phyloP scores from a whole-genome alignment of 1,140 invertebrate genomes.

The Pectinophora gossypiella region DNA sequence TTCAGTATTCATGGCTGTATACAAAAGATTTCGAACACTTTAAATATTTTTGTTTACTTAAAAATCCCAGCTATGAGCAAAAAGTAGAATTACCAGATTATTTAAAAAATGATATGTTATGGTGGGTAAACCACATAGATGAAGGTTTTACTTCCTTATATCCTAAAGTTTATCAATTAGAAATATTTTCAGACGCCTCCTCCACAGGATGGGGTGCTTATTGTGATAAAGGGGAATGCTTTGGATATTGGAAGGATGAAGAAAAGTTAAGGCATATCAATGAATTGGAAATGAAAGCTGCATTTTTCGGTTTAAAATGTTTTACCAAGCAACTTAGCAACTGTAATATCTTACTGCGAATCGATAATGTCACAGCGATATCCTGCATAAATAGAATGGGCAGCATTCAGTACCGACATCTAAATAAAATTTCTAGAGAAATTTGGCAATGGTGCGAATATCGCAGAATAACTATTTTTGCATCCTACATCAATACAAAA shows the following conservation, averaged over 20 bases:
- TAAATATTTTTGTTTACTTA: too few relatives aligned
- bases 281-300: constrained; percentile 7
- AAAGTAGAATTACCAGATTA: too few relatives aligned
- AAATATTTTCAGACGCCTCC: constrained; percentile 5
- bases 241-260: constrained; percentile 5
- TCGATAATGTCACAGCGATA: constrained; percentile 30
- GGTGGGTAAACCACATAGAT: too few relatives aligned
- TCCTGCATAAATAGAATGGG: constrained; percentile 22
- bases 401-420: neutral
- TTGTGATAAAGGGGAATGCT: neutral
- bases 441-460: constrained; percentile 9
- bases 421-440: constrained; percentile 7
- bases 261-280: constrained; percentile 1
- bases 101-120: too few relatives aligned
- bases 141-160: too few relatives aligned
- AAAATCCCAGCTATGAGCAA: too few relatives aligned
- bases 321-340: neutral
- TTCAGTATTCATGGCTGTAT: too few relatives aligned
- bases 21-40: too few relatives aligned
- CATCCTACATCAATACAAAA: constrained; percentile 4
- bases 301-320: constrained; percentile 4
- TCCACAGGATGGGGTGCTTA: too few relatives aligned
- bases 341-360: constrained; percentile 16
- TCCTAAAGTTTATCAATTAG: neutral
- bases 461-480: constrained; percentile 2